Conservation (phyloP, 2,888 invertebrate genomes). For the Sarcophaga subvicina region DNA sequence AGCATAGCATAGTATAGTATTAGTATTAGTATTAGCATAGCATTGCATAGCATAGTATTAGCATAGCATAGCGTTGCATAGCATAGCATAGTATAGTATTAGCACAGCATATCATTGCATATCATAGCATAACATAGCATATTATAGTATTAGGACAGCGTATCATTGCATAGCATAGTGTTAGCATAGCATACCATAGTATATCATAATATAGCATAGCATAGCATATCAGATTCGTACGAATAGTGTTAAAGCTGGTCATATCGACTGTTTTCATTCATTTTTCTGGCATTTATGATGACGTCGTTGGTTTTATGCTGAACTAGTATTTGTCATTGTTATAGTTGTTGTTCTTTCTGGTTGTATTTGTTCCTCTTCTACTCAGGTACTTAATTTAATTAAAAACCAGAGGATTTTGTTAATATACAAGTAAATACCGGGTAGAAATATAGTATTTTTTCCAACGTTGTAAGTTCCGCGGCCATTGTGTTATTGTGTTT, state of each 20-base stretch:
- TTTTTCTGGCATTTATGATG: not conserved
- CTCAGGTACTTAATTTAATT: constrained; percentile 66
- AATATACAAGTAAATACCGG: constrained; percentile 4
- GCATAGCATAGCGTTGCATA: too few relatives aligned
- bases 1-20: too few relatives aligned
- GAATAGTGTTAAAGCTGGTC: not conserved
- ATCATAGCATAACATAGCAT: too few relatives aligned
- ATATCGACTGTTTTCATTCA: not conserved
- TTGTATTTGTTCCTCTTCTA: constrained; percentile 3
- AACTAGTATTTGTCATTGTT: not conserved
- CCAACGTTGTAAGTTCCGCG: not conserved
- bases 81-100: too few relatives aligned
- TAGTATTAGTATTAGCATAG: too few relatives aligned
- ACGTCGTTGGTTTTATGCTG: not conserved
- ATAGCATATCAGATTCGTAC: too few relatives aligned
- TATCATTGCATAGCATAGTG: too few relatives aligned
- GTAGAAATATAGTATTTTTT: constrained; percentile 19
- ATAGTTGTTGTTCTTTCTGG: not conserved
- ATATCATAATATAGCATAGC: too few relatives aligned
- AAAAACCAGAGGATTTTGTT: constrained; percentile 54
- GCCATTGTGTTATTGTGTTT: not conserved
- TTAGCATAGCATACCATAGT: too few relatives aligned
- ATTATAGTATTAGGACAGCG: too few relatives aligned
- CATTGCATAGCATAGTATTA: too few relatives aligned
- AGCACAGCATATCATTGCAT: too few relatives aligned